Evolutionary conservation across 2,888 invertebrate genomes (phyloP), one percentile per base, ranked within the genome.

Genomic region (Julus scanicus): DNA sequence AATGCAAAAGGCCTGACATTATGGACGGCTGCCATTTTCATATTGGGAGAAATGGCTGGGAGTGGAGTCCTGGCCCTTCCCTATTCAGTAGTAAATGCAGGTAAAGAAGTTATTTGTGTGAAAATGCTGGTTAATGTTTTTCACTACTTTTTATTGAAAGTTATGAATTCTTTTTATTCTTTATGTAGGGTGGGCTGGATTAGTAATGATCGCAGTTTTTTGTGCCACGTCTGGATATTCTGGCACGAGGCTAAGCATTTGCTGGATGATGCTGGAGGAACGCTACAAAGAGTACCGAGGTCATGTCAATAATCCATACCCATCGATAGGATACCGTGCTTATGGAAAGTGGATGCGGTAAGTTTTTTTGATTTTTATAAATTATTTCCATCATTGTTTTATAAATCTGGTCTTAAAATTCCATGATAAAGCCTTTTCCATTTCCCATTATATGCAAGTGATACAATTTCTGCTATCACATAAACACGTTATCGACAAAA

Each of bases 41-140:
- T 95, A 84, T 94, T 94, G 0, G 95, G 95, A 0, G 95, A 95
- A 92, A 95, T 95, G 94, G 95, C 95, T 0, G 95, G 95, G 84
- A 94, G 95, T 90, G 95, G 95, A 0, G 94, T 95, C n/a, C 92
- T 95, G 89, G 95, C 95, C 0, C 92, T 95, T 53, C 95, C 95
- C 0, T 92, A 93, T 89, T 95, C 95, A 0, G 93, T 95, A 53
- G 94, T 94, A 87, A 94, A 94, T 90, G 93, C 95, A 90, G 95
- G 95, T 95, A 87, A 71, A 37, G 63, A 4, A 86, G 29, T 8
- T 5, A 48, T 44, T 17, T 13, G 84, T 39, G 13, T 4, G 83
- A 29, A 29, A 29, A 29, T 29, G 29, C 29, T 29, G 29, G 44
- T 44, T 44, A 8, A 44, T 8, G 44, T 44, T 44, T 44, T 44